Evolutionary conservation across 2,888 invertebrate species (phyloP).

Genomic region (Parnassius orleans): DNA sequence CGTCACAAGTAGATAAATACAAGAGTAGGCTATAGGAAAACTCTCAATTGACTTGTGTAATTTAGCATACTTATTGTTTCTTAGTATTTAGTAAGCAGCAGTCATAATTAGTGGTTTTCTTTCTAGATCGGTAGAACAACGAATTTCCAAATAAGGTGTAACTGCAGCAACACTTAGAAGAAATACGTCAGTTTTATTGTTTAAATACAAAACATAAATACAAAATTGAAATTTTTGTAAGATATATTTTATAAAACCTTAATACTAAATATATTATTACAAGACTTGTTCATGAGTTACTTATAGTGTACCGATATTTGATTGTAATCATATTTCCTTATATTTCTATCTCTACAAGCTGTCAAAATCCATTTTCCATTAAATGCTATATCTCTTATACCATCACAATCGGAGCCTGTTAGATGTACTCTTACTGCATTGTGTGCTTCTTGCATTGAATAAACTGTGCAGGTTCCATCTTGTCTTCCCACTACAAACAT

Average conservation of each 20-base stretch:
- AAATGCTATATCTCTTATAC: conserved; percentile 82
- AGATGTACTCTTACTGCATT: conserved; percentile 69
- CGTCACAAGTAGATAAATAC: too few relatives aligned
- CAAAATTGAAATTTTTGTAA: not conserved
- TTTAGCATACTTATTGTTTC: too few relatives aligned
- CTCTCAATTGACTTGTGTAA: too few relatives aligned
- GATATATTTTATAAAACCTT: conserved; percentile 9
- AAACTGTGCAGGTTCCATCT: conserved; percentile 83
- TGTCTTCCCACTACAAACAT: conserved; percentile 81
- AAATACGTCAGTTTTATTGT: not conserved
- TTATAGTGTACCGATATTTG: conserved; percentile 73
- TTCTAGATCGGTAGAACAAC: conserved; percentile 10
- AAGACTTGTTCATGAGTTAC: conserved; percentile 37
- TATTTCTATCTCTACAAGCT: conserved; percentile 82
- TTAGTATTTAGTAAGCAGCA: too few relatives aligned
- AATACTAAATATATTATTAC: conserved; percentile 12
- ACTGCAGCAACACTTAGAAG: conserved; percentile 16
- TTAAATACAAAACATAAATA: not conserved
- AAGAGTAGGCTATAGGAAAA: too few relatives aligned
- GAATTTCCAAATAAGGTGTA: conserved; percentile 10
- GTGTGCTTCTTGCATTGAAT: conserved; percentile 63
- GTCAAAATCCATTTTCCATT: conserved; percentile 83
- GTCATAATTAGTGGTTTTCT: conserved; percentile 1
- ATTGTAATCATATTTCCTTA: conserved; percentile 83
- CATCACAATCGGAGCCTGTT: conserved; percentile 87